Evolutionary conservation across 2,113 vertebrate genomes (phyloP), one percentile per base, ranked within the genome.

Genomic region (Tapirus terrestris): DNA sequence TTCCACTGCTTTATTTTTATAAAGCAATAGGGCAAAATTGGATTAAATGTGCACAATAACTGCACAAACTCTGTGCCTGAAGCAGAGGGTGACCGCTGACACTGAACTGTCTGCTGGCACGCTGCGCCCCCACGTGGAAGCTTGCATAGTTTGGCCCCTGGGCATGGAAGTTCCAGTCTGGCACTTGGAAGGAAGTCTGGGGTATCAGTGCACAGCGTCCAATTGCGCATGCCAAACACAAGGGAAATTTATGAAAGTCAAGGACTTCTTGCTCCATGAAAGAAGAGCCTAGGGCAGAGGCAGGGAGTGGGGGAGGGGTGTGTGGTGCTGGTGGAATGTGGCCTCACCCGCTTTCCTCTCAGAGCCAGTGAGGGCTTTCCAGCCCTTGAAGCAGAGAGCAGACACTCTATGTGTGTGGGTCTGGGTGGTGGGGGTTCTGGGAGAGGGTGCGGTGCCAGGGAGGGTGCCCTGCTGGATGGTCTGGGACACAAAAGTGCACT

Each of bases 1-100:
- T 53, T 61, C 58, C 18, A 25, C 33, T 76, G 61, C 33, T 70
- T 84, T 27, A 4, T 68, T 61, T 89, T 75, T 65, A 60, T 29
- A 88, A 90, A 53, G 21, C 84, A 63, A 4, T 31, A 67, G 76
- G 65, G 43, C 43, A 83, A 89, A 92, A 92, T 39, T 70, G 58
- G 63, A 70, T 12, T 11, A 81, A 56, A 73, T 12, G 13, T 61
- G 67, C n/a, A 60, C 65, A 87, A 51, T 80, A 53, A 11, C 31
- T 14, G 9, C 60, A 76, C n/a, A 17, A 27, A 48, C 65, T n/a
- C 68, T 21, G 36, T 65, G n/a, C 83, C 56, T 16, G 9, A 89
- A 77, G 33, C 29, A 5, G 13, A 53, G 33, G 48, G 16, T 27
- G 63, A 25, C 16, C 17, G 12, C 25, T 18, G 21, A 68, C 13